Percentiles rank a stretch among this genome's conserved stretches.
These are phyloP conservation scores for Distichodus sexfasciatus DNA, from an alignment of 2,797 vertebrate species.

Conservation along the genomic window DNA sequence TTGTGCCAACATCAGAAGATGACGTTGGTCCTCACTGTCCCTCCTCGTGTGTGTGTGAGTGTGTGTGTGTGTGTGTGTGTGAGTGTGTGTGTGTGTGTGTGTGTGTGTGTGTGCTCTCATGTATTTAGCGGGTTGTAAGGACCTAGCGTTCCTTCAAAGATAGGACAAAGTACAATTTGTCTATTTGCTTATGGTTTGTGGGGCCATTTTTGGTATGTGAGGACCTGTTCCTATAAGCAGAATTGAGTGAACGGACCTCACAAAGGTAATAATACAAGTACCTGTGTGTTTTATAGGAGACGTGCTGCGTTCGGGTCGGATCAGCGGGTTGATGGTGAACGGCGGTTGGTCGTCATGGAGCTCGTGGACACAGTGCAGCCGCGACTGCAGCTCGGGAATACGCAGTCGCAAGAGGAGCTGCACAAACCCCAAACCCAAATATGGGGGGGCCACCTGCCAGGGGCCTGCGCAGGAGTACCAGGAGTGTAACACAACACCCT, in stretches of 20 bases:
- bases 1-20: too few relatives aligned
- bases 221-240: too few relatives aligned
- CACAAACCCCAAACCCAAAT: conserved; percentile 89
- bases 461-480: conserved; percentile 90
- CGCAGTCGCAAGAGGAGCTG: conserved; percentile 90
- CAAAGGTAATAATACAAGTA: neutral
- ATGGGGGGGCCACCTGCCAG: conserved; percentile 86
- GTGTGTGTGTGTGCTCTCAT: conserved; percentile 25
- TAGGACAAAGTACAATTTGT: too few relatives aligned
- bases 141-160: neutral
- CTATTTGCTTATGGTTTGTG: too few relatives aligned
- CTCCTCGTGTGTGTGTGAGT: conserved; percentile 13
- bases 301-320: conserved; percentile 85
- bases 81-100: conserved; percentile 26
- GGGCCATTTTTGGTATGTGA: too few relatives aligned
- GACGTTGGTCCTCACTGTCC: conserved; percentile 11
- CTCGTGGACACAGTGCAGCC: conserved; percentile 92
- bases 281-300: conserved; percentile 69
- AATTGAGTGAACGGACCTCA: too few relatives aligned
- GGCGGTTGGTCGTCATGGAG: conserved; percentile 93
- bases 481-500: conserved; percentile 93
- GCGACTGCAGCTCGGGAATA: conserved; percentile 91
- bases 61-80: conserved; percentile 18
- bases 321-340: conserved; percentile 84
- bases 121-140: neutral